Percentiles rank a stretch among this genome's conserved stretches.
These are phyloP conservation scores for Calyptommatus sinebrachiatus DNA, from an alignment of 2,113 vertebrate genomes.

Conservation along the genomic window DNA sequence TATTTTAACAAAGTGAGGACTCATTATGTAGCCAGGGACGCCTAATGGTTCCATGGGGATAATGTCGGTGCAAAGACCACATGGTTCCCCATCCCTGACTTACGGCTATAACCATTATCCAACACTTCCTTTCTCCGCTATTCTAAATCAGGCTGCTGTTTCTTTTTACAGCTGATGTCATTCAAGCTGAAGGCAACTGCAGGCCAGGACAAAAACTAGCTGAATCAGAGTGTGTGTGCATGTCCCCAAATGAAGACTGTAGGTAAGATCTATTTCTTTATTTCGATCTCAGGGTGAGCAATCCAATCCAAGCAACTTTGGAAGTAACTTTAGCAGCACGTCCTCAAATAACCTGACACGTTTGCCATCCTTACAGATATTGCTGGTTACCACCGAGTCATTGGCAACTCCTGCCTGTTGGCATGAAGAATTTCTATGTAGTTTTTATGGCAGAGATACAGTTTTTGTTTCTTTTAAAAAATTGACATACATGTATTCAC, in stretches of 20 bases:
- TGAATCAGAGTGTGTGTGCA: conserved; percentile 78
- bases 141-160: background rate
- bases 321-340: background rate
- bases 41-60: too few relatives aligned
- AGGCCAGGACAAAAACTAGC: conserved; percentile 73
- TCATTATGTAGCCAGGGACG: too few relatives aligned
- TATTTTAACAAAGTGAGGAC: too few relatives aligned
- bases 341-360: background rate
- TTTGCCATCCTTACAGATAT: background rate
- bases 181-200: conserved; percentile 69
- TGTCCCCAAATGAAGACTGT: conserved; percentile 80
- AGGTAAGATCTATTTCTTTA: conserved; percentile 65
- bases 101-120: too few relatives aligned
- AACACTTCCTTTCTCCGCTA: background rate
- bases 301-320: background rate
- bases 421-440: too few relatives aligned
- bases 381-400: too few relatives aligned
- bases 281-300: background rate
- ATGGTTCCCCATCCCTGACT: too few relatives aligned
- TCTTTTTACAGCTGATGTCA: conserved; percentile 57
- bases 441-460: too few relatives aligned
- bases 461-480: too few relatives aligned
- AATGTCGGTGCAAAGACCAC: too few relatives aligned
- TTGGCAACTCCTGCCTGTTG: too few relatives aligned
- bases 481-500: too few relatives aligned